These are phyloP conservation scores for Molossus molossus DNA, from an alignment of 2,797 vertebrate species.

Conservation along the genomic window DNA sequence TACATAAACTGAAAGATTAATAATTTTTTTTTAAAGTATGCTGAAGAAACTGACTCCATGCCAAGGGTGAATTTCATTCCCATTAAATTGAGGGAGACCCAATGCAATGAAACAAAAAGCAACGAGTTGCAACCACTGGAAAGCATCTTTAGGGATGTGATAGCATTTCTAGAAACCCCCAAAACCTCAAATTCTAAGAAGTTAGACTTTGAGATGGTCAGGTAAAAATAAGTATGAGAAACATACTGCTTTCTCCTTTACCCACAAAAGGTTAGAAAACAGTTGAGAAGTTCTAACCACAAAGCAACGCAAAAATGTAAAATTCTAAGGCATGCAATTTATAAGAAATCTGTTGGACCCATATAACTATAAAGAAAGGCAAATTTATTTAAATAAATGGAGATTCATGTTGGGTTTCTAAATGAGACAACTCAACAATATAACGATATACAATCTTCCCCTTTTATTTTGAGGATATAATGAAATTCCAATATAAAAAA, in stretches of 20 bases:
- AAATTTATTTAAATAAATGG: background rate
- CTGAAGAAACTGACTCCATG: background rate
- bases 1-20: background rate
- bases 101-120: background rate
- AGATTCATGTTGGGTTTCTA: background rate
- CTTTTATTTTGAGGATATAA: background rate
- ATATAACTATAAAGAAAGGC: background rate
- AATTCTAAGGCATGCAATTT: background rate
- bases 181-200: background rate
- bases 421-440: background rate
- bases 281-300: background rate
- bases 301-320: background rate
- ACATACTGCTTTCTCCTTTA: background rate
- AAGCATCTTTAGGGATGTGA: background rate
- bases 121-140: background rate
- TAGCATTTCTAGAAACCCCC: background rate
- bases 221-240: background rate
- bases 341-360: background rate
- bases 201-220: background rate
- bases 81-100: background rate
- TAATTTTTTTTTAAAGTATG: background rate
- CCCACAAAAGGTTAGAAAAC: background rate
- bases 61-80: background rate
- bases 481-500: background rate
- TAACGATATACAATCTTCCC: background rate